Percentiles rank a stretch among this genome's conserved stretches.
These are phyloP conservation scores for Etheostoma nigrum DNA, from an alignment of 2,797 vertebrate species.

Conservation along the genomic window DNA sequence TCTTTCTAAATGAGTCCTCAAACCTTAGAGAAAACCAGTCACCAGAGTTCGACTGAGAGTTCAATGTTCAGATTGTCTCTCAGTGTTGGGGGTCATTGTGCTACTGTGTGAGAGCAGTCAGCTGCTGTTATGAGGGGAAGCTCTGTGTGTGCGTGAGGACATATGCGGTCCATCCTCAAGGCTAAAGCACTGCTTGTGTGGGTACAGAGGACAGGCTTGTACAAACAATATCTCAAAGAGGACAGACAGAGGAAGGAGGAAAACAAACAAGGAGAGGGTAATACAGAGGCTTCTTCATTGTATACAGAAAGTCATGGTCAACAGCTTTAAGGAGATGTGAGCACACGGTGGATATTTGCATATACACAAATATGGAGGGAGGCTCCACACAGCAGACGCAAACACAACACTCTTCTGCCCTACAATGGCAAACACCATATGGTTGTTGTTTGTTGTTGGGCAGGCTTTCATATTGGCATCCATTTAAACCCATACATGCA, in stretches of 20 bases:
- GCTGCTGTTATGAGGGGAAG: slow-evolving; percentile 54
- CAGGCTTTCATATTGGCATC: not conserved
- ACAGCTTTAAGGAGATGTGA: slow-evolving; percentile 28
- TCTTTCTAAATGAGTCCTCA: slow-evolving; percentile 4
- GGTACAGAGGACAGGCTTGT: slow-evolving; percentile 65
- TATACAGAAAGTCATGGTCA: slow-evolving; percentile 37
- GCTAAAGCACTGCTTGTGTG: slow-evolving; percentile 58
- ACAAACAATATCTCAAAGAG: slow-evolving; percentile 59
- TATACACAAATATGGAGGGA: slow-evolving; percentile 4
- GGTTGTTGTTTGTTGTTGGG: not conserved
- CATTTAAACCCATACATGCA: slow-evolving; percentile 2
- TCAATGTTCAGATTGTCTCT: slow-evolving; percentile 44
- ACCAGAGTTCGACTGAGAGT: slow-evolving; percentile 16
- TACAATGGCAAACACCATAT: not conserved
- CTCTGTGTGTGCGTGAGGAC: slow-evolving; percentile 42
- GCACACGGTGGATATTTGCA: slow-evolving; percentile 15
- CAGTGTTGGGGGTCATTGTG: slow-evolving; percentile 51
- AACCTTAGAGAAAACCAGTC: slow-evolving; percentile 8
- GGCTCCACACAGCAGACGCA: slow-evolving; percentile 6
- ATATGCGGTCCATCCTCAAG: slow-evolving; percentile 64
- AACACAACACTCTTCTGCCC: not conserved
- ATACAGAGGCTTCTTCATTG: slow-evolving; percentile 43
- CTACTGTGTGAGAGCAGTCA: slow-evolving; percentile 58
- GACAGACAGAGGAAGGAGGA: slow-evolving; percentile 4
- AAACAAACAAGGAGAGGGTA: not conserved